Evolutionary conservation across 2,797 vertebrate genomes (phyloP).

Genomic region (Bovichtus variegatus): DNA sequence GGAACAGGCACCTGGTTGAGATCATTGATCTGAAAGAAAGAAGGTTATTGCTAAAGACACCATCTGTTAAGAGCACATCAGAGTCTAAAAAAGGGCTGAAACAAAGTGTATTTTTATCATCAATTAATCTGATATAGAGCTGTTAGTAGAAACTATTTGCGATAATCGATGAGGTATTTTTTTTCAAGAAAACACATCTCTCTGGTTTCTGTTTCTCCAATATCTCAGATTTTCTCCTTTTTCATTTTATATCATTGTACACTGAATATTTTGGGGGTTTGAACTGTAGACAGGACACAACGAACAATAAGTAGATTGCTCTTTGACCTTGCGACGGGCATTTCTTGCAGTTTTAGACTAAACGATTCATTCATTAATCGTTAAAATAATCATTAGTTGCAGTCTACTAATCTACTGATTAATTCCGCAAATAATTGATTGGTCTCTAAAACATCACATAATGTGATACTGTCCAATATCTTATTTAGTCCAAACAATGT

Average conservation of each 20-base stretch:
- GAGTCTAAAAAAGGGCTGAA: not conserved
- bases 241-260: not conserved
- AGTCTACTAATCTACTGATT: not conserved
- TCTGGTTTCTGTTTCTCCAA: not conserved
- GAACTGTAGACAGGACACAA: not conserved
- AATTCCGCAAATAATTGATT: no score
- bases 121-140: not conserved
- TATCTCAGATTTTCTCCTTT: not conserved
- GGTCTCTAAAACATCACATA: no score
- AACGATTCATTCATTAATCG: not conserved
- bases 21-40: conserved; percentile 88
- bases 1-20: conserved; percentile 94
- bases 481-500: no score
- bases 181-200: not conserved
- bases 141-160: not conserved
- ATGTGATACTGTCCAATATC: no score
- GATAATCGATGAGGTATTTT: not conserved
- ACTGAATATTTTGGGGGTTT: not conserved
- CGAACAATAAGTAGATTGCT: not conserved
- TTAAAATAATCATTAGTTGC: not conserved
- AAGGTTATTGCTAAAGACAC: no score
- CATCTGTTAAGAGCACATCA: not conserved
- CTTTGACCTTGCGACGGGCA: not conserved
- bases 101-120: not conserved
- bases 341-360: not conserved